Conservation (phyloP, 2,113 vertebrate genomes). For the Sinocyclocheilus anshuiensis region DNA sequence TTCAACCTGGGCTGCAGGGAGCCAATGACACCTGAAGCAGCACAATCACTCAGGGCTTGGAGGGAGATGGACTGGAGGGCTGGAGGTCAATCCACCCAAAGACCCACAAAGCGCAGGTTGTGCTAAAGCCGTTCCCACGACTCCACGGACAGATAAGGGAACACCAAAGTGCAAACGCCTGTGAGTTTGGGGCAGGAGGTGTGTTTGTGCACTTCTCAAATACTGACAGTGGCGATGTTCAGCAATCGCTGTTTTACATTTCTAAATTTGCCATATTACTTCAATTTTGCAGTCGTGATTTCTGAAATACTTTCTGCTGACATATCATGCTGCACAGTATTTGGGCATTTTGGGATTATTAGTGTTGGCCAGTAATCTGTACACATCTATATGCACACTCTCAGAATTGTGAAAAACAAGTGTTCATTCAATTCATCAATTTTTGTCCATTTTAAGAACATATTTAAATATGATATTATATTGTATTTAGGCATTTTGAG, state of each 20-base stretch:
- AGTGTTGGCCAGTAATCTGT: background rate
- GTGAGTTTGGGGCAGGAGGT: background rate
- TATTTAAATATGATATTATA: too few relatives aligned
- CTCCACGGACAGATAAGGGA: constrained; percentile 22
- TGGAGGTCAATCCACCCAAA: constrained; percentile 37
- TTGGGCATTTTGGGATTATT: background rate
- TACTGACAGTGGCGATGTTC: background rate
- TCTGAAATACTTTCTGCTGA: background rate
- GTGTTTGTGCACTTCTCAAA: background rate
- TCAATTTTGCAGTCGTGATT: background rate
- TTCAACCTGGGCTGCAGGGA: constrained; percentile 75
- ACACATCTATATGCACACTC: background rate
- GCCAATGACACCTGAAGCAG: constrained; percentile 74
- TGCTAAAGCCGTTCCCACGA: constrained; percentile 8
- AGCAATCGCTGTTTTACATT: background rate
- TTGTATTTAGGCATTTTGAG: too few relatives aligned
- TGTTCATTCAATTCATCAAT: too few relatives aligned
- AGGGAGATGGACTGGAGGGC: constrained; percentile 61
- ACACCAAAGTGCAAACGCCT: background rate
- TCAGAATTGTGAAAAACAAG: too few relatives aligned
- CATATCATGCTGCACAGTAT: background rate
- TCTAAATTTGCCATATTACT: background rate
- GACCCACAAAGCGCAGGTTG: background rate
- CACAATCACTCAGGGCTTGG: constrained; percentile 75
- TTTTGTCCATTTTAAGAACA: too few relatives aligned